These are phyloP conservation scores for Patiria miniata DNA, from an alignment of 35 echinoderm and acorn worm species.

Conservation along the genomic window DNA sequence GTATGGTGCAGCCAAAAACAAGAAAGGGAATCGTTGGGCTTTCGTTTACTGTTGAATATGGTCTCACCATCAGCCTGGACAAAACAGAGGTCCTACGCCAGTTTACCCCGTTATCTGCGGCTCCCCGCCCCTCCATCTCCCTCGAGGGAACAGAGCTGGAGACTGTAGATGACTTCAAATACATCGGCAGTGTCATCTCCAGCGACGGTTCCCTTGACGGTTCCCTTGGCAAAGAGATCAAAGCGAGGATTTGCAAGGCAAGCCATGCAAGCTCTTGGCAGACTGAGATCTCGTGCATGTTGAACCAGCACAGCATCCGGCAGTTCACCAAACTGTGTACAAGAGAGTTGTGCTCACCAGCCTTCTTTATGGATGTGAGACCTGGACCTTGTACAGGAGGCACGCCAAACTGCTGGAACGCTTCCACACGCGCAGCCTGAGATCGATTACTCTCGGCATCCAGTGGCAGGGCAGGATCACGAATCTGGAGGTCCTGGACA, in stretches of 20 bases:
- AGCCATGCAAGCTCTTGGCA: slow-evolving; percentile 36
- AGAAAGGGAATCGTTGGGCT: too few species aligned
- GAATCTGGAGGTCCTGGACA: not conserved
- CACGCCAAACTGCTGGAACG: slow-evolving; percentile 31
- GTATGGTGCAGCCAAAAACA: too few species aligned
- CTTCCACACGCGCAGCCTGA: slow-evolving; percentile 46
- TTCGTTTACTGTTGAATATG: too few species aligned
- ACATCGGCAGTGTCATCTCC: slow-evolving; percentile 53
- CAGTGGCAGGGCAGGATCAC: not conserved
- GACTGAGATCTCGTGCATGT: slow-evolving; percentile 37
- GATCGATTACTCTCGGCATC: not conserved
- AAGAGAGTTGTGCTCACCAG: slow-evolving; percentile 49
- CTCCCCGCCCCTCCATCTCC: slow-evolving; percentile 11
- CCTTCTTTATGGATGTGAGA: slow-evolving; percentile 44
- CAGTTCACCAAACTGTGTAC: slow-evolving; percentile 50
- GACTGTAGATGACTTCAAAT: slow-evolving; percentile 49
- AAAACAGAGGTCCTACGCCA: not conserved
- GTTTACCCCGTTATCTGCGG: not conserved
- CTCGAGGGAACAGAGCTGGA: slow-evolving; percentile 31
- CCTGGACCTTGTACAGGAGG: slow-evolving; percentile 39
- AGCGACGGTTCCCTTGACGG: slow-evolving; percentile 4
- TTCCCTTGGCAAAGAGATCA: slow-evolving; percentile 59
- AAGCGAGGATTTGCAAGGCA: slow-evolving; percentile 43
- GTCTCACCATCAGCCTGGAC: slow-evolving; percentile 31
- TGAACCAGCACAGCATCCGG: slow-evolving; percentile 32